These are phyloP conservation scores for Corydoras maculifer DNA, from an alignment of 2,113 vertebrate genomes.

Conservation along the genomic window DNA sequence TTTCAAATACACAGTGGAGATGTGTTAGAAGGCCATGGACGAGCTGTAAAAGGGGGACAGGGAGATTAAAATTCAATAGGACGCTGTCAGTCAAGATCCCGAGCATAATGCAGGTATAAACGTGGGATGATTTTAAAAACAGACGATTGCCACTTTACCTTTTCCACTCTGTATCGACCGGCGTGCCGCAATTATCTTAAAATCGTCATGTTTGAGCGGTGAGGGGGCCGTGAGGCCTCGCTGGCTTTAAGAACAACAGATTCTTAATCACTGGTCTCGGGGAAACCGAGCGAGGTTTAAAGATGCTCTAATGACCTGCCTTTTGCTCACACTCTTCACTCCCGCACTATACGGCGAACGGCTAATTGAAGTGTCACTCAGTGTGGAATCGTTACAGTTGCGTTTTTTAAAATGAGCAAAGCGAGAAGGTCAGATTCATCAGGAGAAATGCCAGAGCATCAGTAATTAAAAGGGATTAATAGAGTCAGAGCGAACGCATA, in stretches of 20 bases:
- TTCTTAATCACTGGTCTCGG: constrained; percentile 43
- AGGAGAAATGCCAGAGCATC: too few relatives aligned
- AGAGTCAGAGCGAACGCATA: too few relatives aligned
- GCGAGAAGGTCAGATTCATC: background rate
- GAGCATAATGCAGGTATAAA: too few relatives aligned
- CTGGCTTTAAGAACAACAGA: background rate
- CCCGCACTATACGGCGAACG: constrained; percentile 6
- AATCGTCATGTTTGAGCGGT: too few relatives aligned
- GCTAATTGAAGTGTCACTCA: constrained; percentile 58
- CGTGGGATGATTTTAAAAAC: too few relatives aligned
- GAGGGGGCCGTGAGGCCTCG: background rate
- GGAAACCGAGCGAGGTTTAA: constrained; percentile 46
- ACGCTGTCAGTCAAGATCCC: too few relatives aligned
- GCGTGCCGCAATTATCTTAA: background rate
- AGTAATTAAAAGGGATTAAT: too few relatives aligned
- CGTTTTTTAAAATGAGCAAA: background rate
- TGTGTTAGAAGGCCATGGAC: constrained; percentile 14
- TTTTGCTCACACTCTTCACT: constrained; percentile 35
- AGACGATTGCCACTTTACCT: background rate
- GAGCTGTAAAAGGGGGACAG: background rate
- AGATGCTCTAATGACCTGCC: constrained; percentile 54
- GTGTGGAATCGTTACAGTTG: constrained; percentile 17
- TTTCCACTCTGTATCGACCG: background rate
- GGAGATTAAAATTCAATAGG: too few relatives aligned
- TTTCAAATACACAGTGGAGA: constrained; percentile 22